A percentile compares a stretch with the other conserved stretches of the same genome.
phyloP scores from a whole-genome alignment of 2,113 vertebrate species.

The Albula goreensis region DNA sequence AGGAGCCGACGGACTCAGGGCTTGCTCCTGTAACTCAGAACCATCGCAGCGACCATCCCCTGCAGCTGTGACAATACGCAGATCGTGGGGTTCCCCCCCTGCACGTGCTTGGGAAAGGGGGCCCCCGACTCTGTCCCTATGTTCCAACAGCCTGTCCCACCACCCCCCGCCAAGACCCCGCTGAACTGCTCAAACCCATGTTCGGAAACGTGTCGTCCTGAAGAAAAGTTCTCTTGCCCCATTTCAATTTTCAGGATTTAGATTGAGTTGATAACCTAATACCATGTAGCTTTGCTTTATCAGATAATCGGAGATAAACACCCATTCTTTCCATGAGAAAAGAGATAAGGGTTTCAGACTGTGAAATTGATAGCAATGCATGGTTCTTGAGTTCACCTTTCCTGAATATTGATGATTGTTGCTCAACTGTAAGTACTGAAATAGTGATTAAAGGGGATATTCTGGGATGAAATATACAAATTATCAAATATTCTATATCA shows the following conservation, averaged over 20 bases:
- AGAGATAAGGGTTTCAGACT: background rate
- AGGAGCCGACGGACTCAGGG: background rate
- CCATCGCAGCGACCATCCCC: background rate
- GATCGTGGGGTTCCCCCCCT: background rate
- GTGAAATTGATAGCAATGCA: too few relatives aligned
- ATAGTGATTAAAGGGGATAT: background rate
- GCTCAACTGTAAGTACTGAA: background rate
- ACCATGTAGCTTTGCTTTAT: background rate
- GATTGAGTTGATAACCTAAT: background rate
- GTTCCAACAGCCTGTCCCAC: too few relatives aligned
- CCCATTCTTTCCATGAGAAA: background rate
- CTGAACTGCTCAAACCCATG: background rate
- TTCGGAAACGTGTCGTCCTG: background rate
- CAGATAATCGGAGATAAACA: background rate
- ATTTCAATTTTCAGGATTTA: too few relatives aligned
- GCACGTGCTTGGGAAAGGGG: background rate
- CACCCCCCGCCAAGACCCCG: too few relatives aligned
- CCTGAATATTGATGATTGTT: background rate
- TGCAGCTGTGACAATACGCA: slow-evolving; percentile 4
- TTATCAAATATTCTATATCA: background rate
- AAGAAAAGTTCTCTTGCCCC: background rate
- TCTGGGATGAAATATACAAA: background rate
- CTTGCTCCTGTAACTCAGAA: background rate
- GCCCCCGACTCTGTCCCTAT: too few relatives aligned
- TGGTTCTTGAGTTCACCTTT: background rate